phyloP scores from a whole-genome alignment of 2,113 vertebrate genomes.

The Corythaixoides concolor region DNA sequence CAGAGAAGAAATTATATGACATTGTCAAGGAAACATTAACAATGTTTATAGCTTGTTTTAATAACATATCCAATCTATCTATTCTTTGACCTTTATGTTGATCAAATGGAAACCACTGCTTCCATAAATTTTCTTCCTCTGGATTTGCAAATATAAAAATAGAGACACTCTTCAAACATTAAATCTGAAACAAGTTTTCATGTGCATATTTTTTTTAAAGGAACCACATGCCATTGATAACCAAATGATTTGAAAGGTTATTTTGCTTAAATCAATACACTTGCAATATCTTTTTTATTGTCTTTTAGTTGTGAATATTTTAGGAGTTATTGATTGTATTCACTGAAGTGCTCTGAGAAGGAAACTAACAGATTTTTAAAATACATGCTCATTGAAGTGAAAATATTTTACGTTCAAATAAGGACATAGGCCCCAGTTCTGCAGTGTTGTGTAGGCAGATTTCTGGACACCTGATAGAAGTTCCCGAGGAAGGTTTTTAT shows the following conservation, averaged over 20 bases:
- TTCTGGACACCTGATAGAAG: not conserved
- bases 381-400: not conserved
- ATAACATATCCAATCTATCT: not conserved
- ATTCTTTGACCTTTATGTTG: conserved; percentile 14
- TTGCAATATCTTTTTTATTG: not conserved
- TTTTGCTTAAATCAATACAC: not conserved
- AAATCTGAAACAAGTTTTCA: not conserved
- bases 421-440: not conserved
- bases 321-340: not conserved
- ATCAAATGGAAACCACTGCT: not conserved
- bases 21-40: conserved; percentile 49
- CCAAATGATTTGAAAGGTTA: not conserved
- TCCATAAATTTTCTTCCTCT: not conserved
- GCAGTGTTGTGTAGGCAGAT: not conserved
- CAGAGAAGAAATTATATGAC: conserved; percentile 3
- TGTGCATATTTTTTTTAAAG: not conserved
- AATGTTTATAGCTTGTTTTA: conserved; percentile 30
- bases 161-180: not conserved
- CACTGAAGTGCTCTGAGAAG: not conserved
- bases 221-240: not conserved
- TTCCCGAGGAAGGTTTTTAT: not conserved
- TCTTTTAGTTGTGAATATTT: conserved; percentile 20
- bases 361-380: not conserved
- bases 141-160: not conserved
- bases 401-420: not conserved